These are phyloP conservation scores for Nannobrachium achirus DNA, from an alignment of 2,113 vertebrate species.

Conservation along the genomic window DNA sequence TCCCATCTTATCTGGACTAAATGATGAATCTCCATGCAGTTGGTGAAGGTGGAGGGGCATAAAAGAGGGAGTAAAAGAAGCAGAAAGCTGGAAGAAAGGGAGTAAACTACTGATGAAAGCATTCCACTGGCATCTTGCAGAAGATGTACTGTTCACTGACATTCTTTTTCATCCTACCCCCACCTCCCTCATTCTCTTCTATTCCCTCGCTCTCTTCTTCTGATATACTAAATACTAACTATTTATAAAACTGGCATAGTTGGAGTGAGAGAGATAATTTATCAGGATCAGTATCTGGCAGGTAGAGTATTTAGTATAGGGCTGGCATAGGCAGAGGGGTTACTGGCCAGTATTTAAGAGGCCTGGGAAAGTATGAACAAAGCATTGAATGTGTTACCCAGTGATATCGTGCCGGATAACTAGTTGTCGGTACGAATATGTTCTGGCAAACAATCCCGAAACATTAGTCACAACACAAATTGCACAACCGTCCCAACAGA, in stretches of 20 bases:
- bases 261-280: conserved; percentile 16
- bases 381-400: too few relatives aligned
- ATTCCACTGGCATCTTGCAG: conserved; percentile 66
- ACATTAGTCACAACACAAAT: too few relatives aligned
- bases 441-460: too few relatives aligned
- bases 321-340: background rate
- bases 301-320: background rate
- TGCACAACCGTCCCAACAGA: too few relatives aligned
- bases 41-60: conserved; percentile 15
- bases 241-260: too few relatives aligned
- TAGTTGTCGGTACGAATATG: too few relatives aligned
- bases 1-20: too few relatives aligned
- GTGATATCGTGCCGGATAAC: too few relatives aligned
- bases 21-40: background rate
- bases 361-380: background rate
- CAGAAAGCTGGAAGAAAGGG: conserved; percentile 30
- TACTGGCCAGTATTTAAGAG: conserved; percentile 23
- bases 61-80: conserved; percentile 1
- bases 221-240: conserved; percentile 23
- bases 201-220: conserved; percentile 12
- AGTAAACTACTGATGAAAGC: conserved; percentile 74
- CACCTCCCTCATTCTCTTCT: background rate
- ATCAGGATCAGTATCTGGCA: conserved; percentile 66
- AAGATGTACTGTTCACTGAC: conserved; percentile 45
- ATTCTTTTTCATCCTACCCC: conserved; percentile 22